Evolutionary conservation across 2,888 invertebrate genomes (phyloP).

Genomic region (Pharmacophagus antenor): DNA sequence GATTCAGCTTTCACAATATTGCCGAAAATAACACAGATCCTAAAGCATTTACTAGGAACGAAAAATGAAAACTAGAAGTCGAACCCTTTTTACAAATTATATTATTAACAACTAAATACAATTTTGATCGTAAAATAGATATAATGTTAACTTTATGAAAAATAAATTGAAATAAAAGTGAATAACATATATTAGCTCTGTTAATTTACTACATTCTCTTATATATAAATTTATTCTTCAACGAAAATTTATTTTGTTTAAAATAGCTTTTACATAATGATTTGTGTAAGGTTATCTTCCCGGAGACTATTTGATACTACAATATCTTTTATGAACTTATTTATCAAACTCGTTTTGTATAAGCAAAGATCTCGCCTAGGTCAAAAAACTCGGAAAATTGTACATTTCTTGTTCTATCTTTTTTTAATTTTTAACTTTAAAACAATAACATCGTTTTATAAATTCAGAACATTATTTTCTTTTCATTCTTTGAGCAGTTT

Average conservation of each 20-base stretch:
- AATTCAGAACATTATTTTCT: background rate
- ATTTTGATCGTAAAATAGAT: background rate
- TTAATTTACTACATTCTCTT: background rate
- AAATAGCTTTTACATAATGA: slow-evolving; percentile 34
- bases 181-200: background rate
- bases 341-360: slow-evolving; percentile 49
- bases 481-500: no score
- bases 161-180: background rate
- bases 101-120: background rate
- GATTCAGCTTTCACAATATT: no score
- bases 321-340: slow-evolving; percentile 49
- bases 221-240: background rate
- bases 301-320: slow-evolving; percentile 43
- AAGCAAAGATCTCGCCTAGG: slow-evolving; percentile 48
- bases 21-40: no score
- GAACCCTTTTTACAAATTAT: no score
- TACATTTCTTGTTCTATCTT: slow-evolving; percentile 38
- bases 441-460: background rate
- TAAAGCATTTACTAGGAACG: no score
- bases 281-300: slow-evolving; percentile 51
- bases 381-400: slow-evolving; percentile 67
- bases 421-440: slow-evolving; percentile 11
- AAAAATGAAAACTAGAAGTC: no score
- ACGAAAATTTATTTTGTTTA: slow-evolving; percentile 4
- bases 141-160: no score